Conservation (phyloP, 2,113 vertebrate genomes). For the Propithecus coquereli region DNA sequence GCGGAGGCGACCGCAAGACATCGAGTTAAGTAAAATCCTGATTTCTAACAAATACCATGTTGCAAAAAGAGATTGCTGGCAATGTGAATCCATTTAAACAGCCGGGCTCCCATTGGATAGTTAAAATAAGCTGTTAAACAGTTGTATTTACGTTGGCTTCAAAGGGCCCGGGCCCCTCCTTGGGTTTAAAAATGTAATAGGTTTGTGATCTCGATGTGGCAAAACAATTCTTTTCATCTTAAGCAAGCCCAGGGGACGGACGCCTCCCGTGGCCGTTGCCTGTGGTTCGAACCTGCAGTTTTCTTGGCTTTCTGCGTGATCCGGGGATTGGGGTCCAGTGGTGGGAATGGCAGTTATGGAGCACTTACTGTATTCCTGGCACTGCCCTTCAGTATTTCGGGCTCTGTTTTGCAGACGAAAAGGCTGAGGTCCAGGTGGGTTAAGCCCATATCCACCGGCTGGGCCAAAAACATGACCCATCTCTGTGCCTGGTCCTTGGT, state of each 20-base stretch:
- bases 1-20: slow-evolving; percentile 74
- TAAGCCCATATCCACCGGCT: not conserved
- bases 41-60: slow-evolving; percentile 80
- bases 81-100: slow-evolving; percentile 64
- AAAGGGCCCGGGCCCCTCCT: slow-evolving; percentile 57
- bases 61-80: slow-evolving; percentile 56
- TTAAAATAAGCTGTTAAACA: slow-evolving; percentile 77
- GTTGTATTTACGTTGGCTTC: slow-evolving; percentile 76
- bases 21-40: slow-evolving; percentile 73
- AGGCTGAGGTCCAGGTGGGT: not conserved
- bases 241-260: not conserved
- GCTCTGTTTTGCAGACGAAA: not conserved
- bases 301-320: not conserved
- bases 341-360: fast-evolving
- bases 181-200: slow-evolving; percentile 61
- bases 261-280: not conserved
- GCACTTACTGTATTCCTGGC: not conserved
- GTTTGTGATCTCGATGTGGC: slow-evolving; percentile 56
- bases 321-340: not conserved
- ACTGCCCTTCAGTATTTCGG: not conserved
- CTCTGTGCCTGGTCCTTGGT: not conserved
- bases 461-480: not conserved
- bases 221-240: slow-evolving; percentile 52
- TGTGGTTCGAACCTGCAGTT: not conserved
- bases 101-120: slow-evolving; percentile 62